A percentile compares a stretch with the other conserved stretches of the same genome.
Evolutionary conservation across 2,888 invertebrate genomes (phyloP).

Genomic region (Plemyria rubiginata): DNA sequence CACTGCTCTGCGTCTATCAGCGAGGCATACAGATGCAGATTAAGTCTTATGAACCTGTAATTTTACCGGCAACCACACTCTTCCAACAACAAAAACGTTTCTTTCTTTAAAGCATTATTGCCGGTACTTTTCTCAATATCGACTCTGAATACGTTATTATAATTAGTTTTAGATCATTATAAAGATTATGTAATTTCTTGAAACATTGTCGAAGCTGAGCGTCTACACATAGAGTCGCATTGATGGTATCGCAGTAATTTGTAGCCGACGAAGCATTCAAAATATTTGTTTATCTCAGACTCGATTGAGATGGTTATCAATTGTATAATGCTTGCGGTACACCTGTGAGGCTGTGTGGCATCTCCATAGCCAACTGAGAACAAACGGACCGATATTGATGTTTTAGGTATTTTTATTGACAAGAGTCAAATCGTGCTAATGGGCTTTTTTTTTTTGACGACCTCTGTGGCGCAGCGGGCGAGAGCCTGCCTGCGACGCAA

Average conservation of each 20-base stretch:
- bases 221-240: slow-evolving; percentile 11
- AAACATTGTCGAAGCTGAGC: slow-evolving; percentile 31
- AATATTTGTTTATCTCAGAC: slow-evolving; percentile 71
- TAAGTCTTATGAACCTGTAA: too few relatives aligned
- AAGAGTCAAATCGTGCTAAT: neutral
- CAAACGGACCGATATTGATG: slow-evolving; percentile 21
- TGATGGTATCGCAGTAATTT: slow-evolving; percentile 72
- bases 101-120: too few relatives aligned
- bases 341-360: slow-evolving; percentile 44
- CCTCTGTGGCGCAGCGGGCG: too few relatives aligned
- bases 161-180: slow-evolving; percentile 13
- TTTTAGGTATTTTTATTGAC: slow-evolving; percentile 5
- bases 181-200: slow-evolving; percentile 23
- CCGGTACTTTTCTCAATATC: neutral
- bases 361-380: slow-evolving; percentile 24
- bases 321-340: slow-evolving; percentile 62
- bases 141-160: slow-evolving; percentile 18
- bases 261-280: slow-evolving; percentile 69
- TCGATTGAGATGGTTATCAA: slow-evolving; percentile 66
- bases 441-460: too few relatives aligned
- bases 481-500: too few relatives aligned
- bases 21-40: too few relatives aligned
- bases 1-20: too few relatives aligned
- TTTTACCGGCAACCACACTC: too few relatives aligned
- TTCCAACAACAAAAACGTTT: too few relatives aligned